Percentiles rank a stretch among this genome's conserved stretches.
Conservation (phyloP, 2,888 invertebrate species). For the Anthophora plumipes region DNA sequence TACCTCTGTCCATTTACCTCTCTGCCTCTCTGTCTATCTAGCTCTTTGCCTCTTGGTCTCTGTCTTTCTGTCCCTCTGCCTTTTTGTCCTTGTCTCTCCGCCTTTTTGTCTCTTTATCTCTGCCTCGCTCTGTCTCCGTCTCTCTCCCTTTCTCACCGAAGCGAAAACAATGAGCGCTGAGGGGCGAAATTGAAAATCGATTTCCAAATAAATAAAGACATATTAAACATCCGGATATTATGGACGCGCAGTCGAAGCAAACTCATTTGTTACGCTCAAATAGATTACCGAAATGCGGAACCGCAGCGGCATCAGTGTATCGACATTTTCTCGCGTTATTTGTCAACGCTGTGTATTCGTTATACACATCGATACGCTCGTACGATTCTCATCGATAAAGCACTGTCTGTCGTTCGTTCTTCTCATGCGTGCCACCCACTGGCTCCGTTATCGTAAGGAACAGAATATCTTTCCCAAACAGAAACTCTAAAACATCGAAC, state of each 20-base stretch:
- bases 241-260: background rate
- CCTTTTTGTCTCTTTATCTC: too few relatives aligned
- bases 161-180: background rate
- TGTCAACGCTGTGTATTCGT: slow-evolving; percentile 21
- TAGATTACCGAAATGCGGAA: slow-evolving; percentile 5
- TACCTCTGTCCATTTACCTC: too few relatives aligned
- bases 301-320: slow-evolving; percentile 21
- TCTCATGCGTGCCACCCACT: too few relatives aligned
- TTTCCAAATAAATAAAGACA: background rate
- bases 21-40: too few relatives aligned
- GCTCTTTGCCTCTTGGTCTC: too few relatives aligned
- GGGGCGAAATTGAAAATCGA: slow-evolving; percentile 18
- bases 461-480: background rate
- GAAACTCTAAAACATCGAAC: too few relatives aligned
- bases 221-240: slow-evolving; percentile 13
- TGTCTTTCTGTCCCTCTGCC: too few relatives aligned
- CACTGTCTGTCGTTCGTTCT: background rate
- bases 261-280: slow-evolving; percentile 23
- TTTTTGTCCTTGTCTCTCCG: too few relatives aligned
- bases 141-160: background rate
- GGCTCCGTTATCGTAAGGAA: too few relatives aligned
- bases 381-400: background rate
- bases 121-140: too few relatives aligned
- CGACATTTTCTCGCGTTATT: slow-evolving; percentile 40
- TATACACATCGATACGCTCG: slow-evolving; percentile 13